Conservation (phyloP, 2,113 vertebrate species). For the Sinocyclocheilus anophthalmus region DNA sequence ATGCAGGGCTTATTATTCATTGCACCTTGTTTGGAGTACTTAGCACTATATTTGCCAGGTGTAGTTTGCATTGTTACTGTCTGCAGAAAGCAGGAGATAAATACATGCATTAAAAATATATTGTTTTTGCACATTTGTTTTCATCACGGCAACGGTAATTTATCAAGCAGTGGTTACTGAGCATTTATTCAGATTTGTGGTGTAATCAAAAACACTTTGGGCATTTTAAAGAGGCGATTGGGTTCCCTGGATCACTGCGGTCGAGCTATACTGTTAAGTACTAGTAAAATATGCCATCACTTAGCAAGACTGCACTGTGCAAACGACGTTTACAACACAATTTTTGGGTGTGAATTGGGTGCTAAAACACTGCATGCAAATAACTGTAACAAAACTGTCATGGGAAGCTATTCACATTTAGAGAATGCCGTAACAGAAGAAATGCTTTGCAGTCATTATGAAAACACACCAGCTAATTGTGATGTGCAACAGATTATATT, state of each 20-base stretch:
- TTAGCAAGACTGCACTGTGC: not conserved
- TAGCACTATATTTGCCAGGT: not conserved
- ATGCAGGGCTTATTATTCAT: not conserved
- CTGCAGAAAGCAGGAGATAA: conserved; percentile 1
- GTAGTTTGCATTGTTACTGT: not conserved
- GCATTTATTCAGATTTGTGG: not conserved
- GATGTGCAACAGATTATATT: not conserved
- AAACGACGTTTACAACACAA: not conserved
- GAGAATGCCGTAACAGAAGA: not conserved
- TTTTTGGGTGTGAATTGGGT: not conserved
- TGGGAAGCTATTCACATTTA: not conserved
- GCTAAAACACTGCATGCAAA: conserved; percentile 17
- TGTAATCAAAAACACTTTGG: not conserved
- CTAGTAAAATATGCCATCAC: not conserved
- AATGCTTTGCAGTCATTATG: not conserved
- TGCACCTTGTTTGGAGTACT: not conserved
- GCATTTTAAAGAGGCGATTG: not conserved
- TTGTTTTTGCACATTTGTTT: not conserved
- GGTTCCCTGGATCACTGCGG: not conserved
- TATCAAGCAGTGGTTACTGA: not conserved
- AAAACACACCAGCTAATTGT: not conserved
- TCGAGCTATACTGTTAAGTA: not conserved
- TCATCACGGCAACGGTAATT: not conserved
- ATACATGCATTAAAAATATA: not conserved
- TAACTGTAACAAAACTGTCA: not conserved